Conservation (phyloP, 2,888 invertebrate genomes). For the Spilarctia lutea region DNA sequence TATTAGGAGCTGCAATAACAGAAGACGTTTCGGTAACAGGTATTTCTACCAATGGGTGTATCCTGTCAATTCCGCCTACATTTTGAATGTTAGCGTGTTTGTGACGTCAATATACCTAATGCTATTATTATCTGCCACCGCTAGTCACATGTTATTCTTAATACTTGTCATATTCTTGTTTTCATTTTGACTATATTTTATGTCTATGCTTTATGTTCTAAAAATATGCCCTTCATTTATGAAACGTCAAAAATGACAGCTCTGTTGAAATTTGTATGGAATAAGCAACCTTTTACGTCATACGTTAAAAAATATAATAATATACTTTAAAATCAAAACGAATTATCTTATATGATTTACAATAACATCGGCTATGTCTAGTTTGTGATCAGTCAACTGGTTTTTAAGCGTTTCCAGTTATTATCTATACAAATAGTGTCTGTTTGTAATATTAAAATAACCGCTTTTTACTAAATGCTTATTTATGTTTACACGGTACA, state of each 20-base stretch:
- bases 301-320: too few relatives aligned
- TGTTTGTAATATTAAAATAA: too few relatives aligned
- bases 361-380: too few relatives aligned
- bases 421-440: too few relatives aligned
- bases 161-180: neutral
- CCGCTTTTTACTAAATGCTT: too few relatives aligned
- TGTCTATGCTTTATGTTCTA: too few relatives aligned
- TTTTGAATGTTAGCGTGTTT: neutral
- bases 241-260: neutral
- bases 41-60: conserved; percentile 8
- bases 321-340: too few relatives aligned
- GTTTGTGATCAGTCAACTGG: too few relatives aligned
- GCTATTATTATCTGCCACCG: conserved; percentile 32
- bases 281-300: neutral
- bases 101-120: conserved; percentile 45
- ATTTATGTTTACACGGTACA: too few relatives aligned
- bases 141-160: neutral
- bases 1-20: neutral
- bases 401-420: too few relatives aligned
- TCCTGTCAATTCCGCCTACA: conserved; percentile 4
- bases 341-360: too few relatives aligned
- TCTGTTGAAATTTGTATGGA: neutral
- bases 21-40: neutral
- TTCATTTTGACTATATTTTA: neutral
- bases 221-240: neutral